Evolutionary conservation across 1,140 invertebrate species (phyloP).

Genomic region (Heterodera schachtii): DNA sequence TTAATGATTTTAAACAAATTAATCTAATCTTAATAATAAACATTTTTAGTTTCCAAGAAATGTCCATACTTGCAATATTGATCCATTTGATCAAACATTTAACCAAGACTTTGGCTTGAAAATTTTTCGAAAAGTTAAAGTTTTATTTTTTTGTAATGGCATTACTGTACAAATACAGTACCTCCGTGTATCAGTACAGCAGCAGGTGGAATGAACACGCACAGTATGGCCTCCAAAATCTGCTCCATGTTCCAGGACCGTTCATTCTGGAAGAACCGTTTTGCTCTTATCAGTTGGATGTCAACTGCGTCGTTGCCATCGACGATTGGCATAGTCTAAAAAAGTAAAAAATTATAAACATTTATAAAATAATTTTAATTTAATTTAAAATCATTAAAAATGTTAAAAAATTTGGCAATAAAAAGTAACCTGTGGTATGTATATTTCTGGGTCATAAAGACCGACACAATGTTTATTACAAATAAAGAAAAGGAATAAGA

Average conservation of each 20-base stretch:
- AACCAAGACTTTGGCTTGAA: too few species aligned
- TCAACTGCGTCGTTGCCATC: not conserved
- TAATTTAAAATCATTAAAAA: too few species aligned
- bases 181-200: slow-evolving; percentile 28
- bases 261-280: not conserved
- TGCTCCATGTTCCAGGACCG: slow-evolving; percentile 15
- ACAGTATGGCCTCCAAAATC: slow-evolving; percentile 23
- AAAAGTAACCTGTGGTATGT: not conserved
- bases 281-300: not conserved
- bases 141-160: too few species aligned
- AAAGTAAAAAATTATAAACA: not conserved
- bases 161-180: not conserved
- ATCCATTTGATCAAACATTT: too few species aligned
- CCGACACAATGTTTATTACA: not conserved
- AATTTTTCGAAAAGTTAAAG: too few species aligned
- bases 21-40: too few species aligned
- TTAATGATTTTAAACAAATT: too few species aligned
- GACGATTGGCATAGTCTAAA: not conserved
- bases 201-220: slow-evolving; percentile 32
- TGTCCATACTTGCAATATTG: too few species aligned
- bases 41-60: too few species aligned
- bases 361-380: not conserved
- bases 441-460: not conserved
- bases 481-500: not conserved
- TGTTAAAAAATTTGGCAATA: too few species aligned